phyloP scores from a whole-genome alignment of 2,113 vertebrate species.

The Crotalus viridis region DNA sequence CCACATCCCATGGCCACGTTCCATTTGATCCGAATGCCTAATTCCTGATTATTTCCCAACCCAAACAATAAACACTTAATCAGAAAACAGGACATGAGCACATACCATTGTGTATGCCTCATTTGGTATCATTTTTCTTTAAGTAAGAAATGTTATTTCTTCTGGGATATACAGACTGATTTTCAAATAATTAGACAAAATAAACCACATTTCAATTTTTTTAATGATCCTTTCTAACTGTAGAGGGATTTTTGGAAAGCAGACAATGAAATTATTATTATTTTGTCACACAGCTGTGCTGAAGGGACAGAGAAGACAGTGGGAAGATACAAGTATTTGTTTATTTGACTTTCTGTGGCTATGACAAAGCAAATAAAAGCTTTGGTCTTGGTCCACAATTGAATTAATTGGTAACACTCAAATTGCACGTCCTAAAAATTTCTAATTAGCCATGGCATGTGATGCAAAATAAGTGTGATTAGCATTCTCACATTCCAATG shows the following conservation, averaged over 20 bases:
- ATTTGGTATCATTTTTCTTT: slow-evolving; percentile 28
- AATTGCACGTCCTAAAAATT: slow-evolving; percentile 48
- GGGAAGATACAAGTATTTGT: slow-evolving; percentile 46
- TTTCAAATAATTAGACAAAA: slow-evolving; percentile 53
- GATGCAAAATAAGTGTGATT: slow-evolving; percentile 43
- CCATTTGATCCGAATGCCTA: slow-evolving; percentile 17
- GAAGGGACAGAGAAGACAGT: slow-evolving; percentile 19
- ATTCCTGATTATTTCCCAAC: neutral
- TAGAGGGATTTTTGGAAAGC: slow-evolving; percentile 59
- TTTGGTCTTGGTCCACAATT: slow-evolving; percentile 57
- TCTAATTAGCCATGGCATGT: slow-evolving; percentile 45
- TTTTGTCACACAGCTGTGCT: slow-evolving; percentile 68
- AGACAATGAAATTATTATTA: slow-evolving; percentile 71
- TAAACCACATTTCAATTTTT: slow-evolving; percentile 48
- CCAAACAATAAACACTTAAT: slow-evolving; percentile 23
- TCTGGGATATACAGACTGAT: slow-evolving; percentile 38
- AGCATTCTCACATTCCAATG: slow-evolving; percentile 42
- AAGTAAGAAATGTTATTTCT: slow-evolving; percentile 31
- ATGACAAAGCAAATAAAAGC: slow-evolving; percentile 60
- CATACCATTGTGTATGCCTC: slow-evolving; percentile 1
- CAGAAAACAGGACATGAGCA: neutral
- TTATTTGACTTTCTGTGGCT: slow-evolving; percentile 58
- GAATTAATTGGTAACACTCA: slow-evolving; percentile 63
- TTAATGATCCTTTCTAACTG: slow-evolving; percentile 58
- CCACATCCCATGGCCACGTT: neutral